These are phyloP conservation scores for Eubucco bourcierii DNA, from an alignment of 2,113 vertebrate species.

Conservation along the genomic window DNA sequence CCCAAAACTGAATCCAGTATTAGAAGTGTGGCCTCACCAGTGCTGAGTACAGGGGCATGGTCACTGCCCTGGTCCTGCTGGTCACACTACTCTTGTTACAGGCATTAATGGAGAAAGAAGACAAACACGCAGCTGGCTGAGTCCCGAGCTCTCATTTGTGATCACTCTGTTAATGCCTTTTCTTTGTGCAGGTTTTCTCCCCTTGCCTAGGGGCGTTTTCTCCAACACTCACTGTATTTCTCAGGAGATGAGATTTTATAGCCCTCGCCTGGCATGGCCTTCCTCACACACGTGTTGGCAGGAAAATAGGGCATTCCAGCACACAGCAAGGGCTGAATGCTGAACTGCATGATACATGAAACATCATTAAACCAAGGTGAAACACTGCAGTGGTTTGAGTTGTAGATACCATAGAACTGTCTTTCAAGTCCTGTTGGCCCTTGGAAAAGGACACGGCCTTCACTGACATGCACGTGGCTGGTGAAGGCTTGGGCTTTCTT, in stretches of 20 bases:
- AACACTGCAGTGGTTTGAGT: not conserved
- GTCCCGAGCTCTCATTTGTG: not conserved
- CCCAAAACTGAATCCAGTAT: too few species aligned
- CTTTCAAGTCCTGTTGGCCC: not conserved
- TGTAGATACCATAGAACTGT: not conserved
- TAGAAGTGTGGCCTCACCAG: too few species aligned
- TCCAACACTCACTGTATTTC: not conserved
- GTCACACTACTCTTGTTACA: too few species aligned
- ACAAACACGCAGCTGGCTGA: not conserved
- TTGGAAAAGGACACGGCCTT: not conserved
- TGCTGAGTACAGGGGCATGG: too few species aligned
- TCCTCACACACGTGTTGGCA: rapidly evolving
- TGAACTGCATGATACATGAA: not conserved
- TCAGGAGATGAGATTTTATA: not conserved
- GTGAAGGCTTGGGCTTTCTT: not conserved
- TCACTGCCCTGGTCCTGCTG: too few species aligned
- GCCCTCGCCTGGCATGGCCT: not conserved
- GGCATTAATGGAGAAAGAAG: not conserved
- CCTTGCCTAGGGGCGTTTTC: not conserved
- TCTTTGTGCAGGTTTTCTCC: not conserved
- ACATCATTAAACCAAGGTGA: not conserved
- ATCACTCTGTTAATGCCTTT: not conserved
- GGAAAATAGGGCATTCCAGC: not conserved
- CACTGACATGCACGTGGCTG: not conserved
- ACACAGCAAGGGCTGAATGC: not conserved